These are phyloP conservation scores for Lydus trimaculatus DNA, from an alignment of 2,888 invertebrate species.

Conservation along the genomic window DNA sequence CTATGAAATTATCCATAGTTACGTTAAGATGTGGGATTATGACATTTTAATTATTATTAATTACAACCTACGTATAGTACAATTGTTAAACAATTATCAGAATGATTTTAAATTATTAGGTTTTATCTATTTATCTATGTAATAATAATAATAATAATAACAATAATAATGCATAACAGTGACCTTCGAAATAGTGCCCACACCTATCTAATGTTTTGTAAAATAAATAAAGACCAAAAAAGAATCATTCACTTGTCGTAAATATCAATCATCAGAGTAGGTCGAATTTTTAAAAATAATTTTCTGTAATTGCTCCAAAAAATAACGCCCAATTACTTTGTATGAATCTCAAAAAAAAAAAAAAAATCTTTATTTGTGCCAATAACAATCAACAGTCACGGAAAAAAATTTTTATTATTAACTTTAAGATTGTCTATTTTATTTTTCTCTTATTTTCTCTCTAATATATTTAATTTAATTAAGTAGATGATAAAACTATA, in stretches of 20 bases:
- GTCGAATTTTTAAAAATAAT: conserved; percentile 8
- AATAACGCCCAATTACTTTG: conserved; percentile 9
- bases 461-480: no score
- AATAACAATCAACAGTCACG: background rate
- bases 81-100: background rate
- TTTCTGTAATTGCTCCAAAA: conserved; percentile 6
- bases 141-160: no score
- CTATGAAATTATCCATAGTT: background rate
- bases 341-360: background rate
- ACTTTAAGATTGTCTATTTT: background rate
- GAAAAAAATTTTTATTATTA: background rate
- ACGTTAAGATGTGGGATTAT: background rate
- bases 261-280: conserved; percentile 23
- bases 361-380: conserved; percentile 4
- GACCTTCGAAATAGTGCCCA: conserved; percentile 25
- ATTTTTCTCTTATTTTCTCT: no score
- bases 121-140: background rate
- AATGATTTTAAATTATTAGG: background rate
- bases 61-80: no score
- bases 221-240: conserved; percentile 30
- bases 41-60: background rate
- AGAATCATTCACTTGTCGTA: conserved; percentile 22
- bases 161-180: background rate
- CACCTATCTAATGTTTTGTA: conserved; percentile 19
- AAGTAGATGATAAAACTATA: background rate